Percentiles rank a stretch among this genome's conserved stretches.
phyloP scores from a whole-genome alignment of 2,113 vertebrate genomes.

The Turdus rufiventris region DNA sequence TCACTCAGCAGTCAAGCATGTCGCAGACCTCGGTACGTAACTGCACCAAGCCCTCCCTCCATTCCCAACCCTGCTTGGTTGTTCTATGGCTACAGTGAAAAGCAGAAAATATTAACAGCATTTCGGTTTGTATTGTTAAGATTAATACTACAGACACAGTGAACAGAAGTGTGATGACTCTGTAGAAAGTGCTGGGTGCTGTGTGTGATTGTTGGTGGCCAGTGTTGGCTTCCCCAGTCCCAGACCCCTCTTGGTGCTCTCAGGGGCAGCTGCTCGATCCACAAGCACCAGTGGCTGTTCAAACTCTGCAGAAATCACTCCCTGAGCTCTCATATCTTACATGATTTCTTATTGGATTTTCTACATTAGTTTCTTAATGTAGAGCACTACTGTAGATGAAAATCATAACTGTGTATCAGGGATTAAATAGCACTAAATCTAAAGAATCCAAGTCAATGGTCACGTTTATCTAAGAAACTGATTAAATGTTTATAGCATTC shows the following conservation, averaged over 20 bases:
- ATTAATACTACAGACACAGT: not conserved
- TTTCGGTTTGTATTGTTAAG: not conserved
- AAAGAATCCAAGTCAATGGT: not conserved
- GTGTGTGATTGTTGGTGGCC: not conserved
- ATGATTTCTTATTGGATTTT: not conserved
- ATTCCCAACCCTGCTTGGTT: constrained; percentile 1
- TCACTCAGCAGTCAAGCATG: constrained; percentile 82
- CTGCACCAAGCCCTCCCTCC: constrained; percentile 30
- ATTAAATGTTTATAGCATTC: not conserved
- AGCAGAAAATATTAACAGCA: not conserved
- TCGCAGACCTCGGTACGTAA: constrained; percentile 86
- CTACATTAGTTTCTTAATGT: not conserved
- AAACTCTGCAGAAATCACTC: not conserved
- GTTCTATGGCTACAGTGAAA: not conserved
- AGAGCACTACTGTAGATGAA: not conserved
- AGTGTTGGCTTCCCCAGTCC: not conserved
- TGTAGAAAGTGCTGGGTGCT: not conserved
- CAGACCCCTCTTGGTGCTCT: not conserved
- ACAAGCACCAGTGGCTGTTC: not conserved
- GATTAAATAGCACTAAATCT: not conserved
- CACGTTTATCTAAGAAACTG: not conserved
- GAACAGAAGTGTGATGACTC: not conserved
- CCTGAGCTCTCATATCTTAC: not conserved
- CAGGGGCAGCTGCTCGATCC: not conserved
- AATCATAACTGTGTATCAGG: not conserved